These are phyloP conservation scores for Sapayoa aenigma DNA, from an alignment of 2,113 vertebrate genomes.

Conservation along the genomic window DNA sequence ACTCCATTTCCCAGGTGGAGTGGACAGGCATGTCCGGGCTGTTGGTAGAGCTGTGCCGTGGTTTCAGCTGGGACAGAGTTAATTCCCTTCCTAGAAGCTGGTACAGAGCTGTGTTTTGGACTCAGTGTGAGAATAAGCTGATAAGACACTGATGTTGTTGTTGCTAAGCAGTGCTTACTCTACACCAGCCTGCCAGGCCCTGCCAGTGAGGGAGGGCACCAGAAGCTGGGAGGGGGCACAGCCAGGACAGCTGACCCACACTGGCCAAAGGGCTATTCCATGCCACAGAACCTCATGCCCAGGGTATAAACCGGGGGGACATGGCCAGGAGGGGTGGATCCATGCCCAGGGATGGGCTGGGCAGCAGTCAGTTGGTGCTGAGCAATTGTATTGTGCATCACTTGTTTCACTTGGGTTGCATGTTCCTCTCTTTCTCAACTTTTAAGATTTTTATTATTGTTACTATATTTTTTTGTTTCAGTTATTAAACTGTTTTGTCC, in stretches of 20 bases:
- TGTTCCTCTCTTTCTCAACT: background rate
- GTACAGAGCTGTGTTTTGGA: background rate
- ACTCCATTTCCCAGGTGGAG: background rate
- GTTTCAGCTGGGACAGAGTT: background rate
- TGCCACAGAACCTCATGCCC: background rate
- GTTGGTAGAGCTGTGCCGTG: background rate
- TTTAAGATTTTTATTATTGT: background rate
- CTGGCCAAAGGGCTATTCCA: background rate
- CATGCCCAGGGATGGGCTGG: background rate
- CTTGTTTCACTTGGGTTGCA: background rate
- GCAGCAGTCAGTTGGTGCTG: background rate
- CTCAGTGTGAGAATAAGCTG: background rate
- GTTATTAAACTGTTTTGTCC: background rate
- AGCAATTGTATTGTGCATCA: background rate
- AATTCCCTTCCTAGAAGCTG: background rate
- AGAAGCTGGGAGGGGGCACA: background rate
- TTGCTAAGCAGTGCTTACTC: slow-evolving; percentile 1
- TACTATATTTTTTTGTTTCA: background rate
- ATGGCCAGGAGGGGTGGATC: background rate
- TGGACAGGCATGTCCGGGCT: background rate
- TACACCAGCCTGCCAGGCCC: background rate
- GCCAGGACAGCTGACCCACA: background rate
- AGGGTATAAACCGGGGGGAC: background rate
- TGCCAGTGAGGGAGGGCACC: background rate
- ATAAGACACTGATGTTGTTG: background rate